These are phyloP conservation scores for Ochotona princeps DNA, from an alignment of 2,113 vertebrate genomes.

Conservation along the genomic window DNA sequence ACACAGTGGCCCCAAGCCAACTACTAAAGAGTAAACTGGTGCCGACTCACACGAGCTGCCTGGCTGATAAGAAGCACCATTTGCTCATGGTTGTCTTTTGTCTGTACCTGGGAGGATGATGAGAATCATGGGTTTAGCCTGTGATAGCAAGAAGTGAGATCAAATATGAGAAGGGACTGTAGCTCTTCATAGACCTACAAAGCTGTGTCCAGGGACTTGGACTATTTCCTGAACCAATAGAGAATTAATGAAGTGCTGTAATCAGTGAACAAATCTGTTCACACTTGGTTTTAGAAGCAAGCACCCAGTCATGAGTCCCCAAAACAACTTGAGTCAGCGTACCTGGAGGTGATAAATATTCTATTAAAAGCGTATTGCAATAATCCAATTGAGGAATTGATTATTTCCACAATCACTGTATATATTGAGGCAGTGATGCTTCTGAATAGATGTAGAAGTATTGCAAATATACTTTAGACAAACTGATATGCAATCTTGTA, in stretches of 20 bases:
- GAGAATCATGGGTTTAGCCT: not conserved
- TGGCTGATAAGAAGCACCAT: conserved; percentile 47
- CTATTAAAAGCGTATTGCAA: not conserved
- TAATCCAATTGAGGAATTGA: not conserved
- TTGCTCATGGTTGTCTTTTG: conserved; percentile 26
- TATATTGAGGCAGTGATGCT: not conserved
- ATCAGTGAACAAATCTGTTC: not conserved
- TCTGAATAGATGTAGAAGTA: not conserved
- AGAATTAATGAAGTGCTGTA: not conserved
- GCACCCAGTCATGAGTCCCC: not conserved
- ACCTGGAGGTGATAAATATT: not conserved
- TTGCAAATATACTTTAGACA: not conserved
- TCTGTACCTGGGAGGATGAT: not conserved
- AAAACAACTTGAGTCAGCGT: not conserved
- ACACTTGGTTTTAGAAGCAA: not conserved
- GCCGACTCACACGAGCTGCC: conserved; percentile 10
- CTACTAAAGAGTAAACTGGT: not conserved
- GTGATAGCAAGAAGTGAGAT: conserved; percentile 24
- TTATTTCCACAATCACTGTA: not conserved
- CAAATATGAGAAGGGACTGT: not conserved
- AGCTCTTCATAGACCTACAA: not conserved
- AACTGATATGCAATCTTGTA: not conserved
- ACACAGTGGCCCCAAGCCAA: conserved; percentile 41
- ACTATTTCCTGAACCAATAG: not conserved
- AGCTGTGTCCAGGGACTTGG: not conserved